A percentile compares a stretch with the other conserved stretches of the same genome.
phyloP scores from a whole-genome alignment of 2,113 vertebrate genomes.

The Zapus hudsonius region DNA sequence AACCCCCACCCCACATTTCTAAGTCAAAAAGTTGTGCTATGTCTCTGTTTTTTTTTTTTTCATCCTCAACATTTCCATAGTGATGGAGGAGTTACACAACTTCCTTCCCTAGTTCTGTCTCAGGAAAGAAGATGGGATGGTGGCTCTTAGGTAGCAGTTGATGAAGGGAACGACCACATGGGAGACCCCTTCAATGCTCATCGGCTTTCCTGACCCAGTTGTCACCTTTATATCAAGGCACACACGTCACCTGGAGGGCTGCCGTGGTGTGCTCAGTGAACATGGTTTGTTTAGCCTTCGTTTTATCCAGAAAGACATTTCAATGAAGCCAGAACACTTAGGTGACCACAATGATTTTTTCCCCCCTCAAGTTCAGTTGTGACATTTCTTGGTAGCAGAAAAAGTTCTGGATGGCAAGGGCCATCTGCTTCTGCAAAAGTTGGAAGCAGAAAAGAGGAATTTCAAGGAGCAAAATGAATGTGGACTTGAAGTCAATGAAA shows the following conservation, averaged over 20 bases:
- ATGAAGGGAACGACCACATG: background rate
- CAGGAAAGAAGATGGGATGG: background rate
- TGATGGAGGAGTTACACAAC: background rate
- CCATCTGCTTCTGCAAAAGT: constrained; percentile 22
- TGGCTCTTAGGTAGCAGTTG: background rate
- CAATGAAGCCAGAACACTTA: background rate
- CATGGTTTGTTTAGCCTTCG: constrained; percentile 2
- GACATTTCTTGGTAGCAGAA: constrained; percentile 13
- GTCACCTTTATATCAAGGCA: background rate
- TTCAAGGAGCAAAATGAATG: constrained; percentile 7
- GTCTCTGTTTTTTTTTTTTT: background rate
- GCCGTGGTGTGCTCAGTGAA: background rate
- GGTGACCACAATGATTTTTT: background rate
- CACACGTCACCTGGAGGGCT: background rate
- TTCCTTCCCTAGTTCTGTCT: background rate
- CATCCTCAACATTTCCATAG: background rate
- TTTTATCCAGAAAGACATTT: constrained; percentile 24
- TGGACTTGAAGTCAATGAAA: background rate
- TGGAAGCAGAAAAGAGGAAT: constrained; percentile 1
- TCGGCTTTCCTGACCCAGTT: background rate
- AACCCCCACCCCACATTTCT: background rate
- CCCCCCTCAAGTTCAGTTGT: background rate
- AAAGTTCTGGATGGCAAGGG: background rate
- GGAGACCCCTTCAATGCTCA: background rate
- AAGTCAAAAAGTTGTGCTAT: background rate